Conservation (phyloP, 2,888 invertebrate species). For the Agapostemon virescens region DNA sequence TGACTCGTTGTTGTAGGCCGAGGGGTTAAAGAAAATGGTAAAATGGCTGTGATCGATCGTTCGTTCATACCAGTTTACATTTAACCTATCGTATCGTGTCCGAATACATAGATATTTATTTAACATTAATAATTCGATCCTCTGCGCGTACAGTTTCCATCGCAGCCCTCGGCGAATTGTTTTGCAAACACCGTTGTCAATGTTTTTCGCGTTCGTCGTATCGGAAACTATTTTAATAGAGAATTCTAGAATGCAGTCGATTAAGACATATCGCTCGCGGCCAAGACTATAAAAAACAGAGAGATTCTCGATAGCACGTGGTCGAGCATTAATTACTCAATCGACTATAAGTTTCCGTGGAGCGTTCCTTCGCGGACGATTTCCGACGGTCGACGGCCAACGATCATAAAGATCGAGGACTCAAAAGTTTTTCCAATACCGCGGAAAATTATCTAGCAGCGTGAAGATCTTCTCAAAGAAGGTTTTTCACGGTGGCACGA, state of each 20-base stretch:
- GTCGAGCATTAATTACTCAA: constrained; percentile 36
- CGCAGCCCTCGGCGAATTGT: too few species aligned
- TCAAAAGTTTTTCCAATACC: constrained; percentile 27
- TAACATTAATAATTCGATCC: too few species aligned
- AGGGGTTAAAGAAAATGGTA: too few species aligned
- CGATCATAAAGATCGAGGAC: constrained; percentile 27
- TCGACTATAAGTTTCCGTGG: constrained; percentile 37
- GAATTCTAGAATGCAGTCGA: background rate
- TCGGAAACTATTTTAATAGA: background rate
- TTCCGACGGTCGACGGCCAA: constrained; percentile 9
- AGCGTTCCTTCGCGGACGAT: constrained; percentile 20
- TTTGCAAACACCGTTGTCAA: background rate
- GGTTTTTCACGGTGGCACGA: background rate
- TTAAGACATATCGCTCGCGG: background rate
- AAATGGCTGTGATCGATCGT: too few species aligned
- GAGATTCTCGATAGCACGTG: constrained; percentile 6
- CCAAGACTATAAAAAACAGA: constrained; percentile 8
- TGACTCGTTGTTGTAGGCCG: too few species aligned
- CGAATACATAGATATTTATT: too few species aligned
- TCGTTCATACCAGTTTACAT: too few species aligned
- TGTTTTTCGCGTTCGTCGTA: background rate
- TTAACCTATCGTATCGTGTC: too few species aligned
- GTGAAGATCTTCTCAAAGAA: background rate
- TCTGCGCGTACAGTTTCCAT: too few species aligned
- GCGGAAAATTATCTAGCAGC: constrained; percentile 10